A percentile compares a stretch with the other conserved stretches of the same genome.
Conservation (phyloP, 2,797 vertebrate species). For the Hypotaenidia okinawae region DNA sequence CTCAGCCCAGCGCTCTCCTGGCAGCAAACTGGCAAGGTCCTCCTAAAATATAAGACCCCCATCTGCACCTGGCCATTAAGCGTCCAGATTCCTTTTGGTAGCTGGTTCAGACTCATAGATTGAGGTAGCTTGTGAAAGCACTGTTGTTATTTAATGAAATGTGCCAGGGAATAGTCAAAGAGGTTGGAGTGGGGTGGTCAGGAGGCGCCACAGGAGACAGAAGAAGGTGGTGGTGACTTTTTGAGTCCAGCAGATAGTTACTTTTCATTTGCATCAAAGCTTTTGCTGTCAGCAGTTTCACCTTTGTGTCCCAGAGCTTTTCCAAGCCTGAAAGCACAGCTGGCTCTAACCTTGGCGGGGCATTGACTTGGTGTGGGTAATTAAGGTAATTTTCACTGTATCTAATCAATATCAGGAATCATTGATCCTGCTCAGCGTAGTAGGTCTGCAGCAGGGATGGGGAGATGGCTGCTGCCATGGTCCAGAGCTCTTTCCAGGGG, state of each 20-base stretch:
- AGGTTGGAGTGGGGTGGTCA: not conserved
- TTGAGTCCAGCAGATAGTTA: rapidly evolving
- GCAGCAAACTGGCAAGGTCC: not conserved
- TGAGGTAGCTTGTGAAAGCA: not conserved
- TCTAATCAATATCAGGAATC: not conserved
- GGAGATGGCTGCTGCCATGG: too few species aligned
- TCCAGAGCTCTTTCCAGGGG: not conserved
- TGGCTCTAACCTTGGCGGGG: not conserved
- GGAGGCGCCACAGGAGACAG: not conserved
- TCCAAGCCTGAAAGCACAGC: not conserved
- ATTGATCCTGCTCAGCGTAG: not conserved
- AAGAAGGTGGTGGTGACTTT: not conserved
- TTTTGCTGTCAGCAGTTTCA: not conserved
- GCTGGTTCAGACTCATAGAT: rapidly evolving
- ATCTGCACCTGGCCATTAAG: not conserved
- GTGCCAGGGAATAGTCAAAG: not conserved
- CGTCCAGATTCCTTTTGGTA: not conserved
- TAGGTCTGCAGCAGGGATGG: not conserved
- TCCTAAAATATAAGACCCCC: not conserved
- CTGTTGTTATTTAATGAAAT: not conserved
- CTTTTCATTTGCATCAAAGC: not conserved
- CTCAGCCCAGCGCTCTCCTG: not conserved
- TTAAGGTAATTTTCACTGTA: not conserved
- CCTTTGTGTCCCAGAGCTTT: not conserved
- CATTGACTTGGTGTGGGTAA: not conserved